These are phyloP conservation scores for Polydrusus tereticollis DNA, from an alignment of 2,888 invertebrate species.

Conservation along the genomic window DNA sequence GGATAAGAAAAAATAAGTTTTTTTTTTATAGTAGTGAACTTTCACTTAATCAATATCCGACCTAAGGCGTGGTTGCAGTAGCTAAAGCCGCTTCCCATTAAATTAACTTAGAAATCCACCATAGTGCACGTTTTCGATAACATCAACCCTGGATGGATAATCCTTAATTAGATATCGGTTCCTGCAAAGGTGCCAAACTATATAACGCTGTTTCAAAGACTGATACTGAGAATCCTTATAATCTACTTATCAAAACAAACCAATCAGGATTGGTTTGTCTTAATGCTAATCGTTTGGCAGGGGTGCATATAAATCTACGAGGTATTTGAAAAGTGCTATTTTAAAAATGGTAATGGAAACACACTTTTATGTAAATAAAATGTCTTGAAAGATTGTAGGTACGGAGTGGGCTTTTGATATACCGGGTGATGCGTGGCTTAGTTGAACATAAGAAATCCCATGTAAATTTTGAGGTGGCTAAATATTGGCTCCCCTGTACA, in stretches of 20 bases:
- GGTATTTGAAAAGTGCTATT: not conserved
- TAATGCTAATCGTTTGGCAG: constrained; percentile 4
- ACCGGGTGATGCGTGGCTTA: no score
- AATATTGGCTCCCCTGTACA: no score
- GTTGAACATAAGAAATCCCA: no score
- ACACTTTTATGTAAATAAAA: no score
- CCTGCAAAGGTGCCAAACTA: constrained; percentile 56
- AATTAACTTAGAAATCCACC: constrained; percentile 27
- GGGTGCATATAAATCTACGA: constrained; percentile 17
- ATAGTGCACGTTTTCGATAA: constrained; percentile 52
- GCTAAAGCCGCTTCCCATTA: constrained; percentile 23
- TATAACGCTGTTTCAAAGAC: constrained; percentile 32
- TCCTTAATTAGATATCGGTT: constrained; percentile 59
- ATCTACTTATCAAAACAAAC: constrained; percentile 50
- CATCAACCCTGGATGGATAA: constrained; percentile 56
- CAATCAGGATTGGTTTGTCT: constrained; percentile 35
- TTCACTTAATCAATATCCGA: not conserved
- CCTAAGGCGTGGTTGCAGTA: not conserved
- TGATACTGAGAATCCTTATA: constrained; percentile 45
- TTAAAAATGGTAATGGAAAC: not conserved
- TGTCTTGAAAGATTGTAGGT: no score
- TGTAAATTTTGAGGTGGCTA: no score
- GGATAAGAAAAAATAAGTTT: not conserved
- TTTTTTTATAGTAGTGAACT: not conserved
- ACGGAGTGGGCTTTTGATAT: no score